Percentiles rank a stretch among this genome's conserved stretches.
Conservation (phyloP, 2,888 invertebrate genomes). For the Eulithis prunata region DNA sequence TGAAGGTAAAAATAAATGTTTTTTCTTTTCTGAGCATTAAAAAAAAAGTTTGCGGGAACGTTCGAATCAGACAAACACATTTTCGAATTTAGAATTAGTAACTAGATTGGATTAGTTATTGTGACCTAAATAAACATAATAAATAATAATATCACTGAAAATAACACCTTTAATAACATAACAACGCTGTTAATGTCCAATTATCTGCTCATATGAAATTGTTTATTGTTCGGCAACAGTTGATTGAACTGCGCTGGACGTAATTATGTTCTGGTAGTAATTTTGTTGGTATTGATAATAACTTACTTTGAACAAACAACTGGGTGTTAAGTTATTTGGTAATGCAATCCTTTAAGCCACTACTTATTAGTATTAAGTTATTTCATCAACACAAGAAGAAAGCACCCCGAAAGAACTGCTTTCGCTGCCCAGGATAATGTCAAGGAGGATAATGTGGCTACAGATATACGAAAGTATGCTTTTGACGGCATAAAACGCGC, state of each 20-base stretch:
- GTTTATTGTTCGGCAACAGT: constrained; percentile 19
- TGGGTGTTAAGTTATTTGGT: not conserved
- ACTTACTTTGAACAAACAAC: constrained; percentile 9
- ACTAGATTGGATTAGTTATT: constrained; percentile 1
- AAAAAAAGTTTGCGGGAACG: too few species aligned
- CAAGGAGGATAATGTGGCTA: too few species aligned
- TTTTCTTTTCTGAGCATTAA: too few species aligned
- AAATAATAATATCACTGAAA: not conserved
- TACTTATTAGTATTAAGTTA: too few species aligned
- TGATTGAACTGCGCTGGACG: constrained; percentile 9
- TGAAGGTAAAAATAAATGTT: not conserved
- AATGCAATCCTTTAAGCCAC: not conserved
- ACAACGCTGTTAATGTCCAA: constrained; percentile 7
- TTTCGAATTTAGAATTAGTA: too few species aligned
- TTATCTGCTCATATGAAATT: constrained; percentile 8
- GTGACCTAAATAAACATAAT: not conserved
- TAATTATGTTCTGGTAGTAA: constrained; percentile 15
- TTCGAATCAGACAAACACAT: too few species aligned
- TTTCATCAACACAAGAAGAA: too few species aligned
- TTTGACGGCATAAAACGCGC: too few species aligned
- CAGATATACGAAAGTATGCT: too few species aligned
- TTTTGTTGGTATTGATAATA: constrained; percentile 10
- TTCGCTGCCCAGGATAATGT: too few species aligned
- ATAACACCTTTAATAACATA: not conserved
- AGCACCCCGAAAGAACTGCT: too few species aligned